Percentiles rank a stretch among this genome's conserved stretches.
Conservation (phyloP, 2,797 vertebrate species). For the Xerus rutilus region DNA sequence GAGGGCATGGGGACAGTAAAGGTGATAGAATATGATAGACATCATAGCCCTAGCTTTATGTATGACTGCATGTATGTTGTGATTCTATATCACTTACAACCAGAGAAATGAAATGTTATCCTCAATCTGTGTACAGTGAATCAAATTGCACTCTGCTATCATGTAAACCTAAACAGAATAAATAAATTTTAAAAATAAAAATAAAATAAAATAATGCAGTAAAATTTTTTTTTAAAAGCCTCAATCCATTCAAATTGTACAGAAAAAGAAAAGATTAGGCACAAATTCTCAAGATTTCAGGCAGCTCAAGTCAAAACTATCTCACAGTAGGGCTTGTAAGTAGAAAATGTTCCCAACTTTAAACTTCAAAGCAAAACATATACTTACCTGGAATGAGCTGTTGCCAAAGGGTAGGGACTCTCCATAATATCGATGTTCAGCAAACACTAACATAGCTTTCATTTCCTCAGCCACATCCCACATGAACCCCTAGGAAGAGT, state of each 20-base stretch:
- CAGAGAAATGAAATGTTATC: no score
- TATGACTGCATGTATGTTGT: no score
- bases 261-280: neutral
- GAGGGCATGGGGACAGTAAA: no score
- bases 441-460: conserved; percentile 97
- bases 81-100: no score
- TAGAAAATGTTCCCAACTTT: conserved; percentile 42
- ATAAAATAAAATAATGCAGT: no score
- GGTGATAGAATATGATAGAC: no score
- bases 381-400: conserved; percentile 93
- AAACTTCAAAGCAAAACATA: neutral
- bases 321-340: neutral
- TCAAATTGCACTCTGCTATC: no score
- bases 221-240: neutral
- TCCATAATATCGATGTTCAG: conserved; percentile 98
- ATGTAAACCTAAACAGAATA: no score
- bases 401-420: conserved; percentile 96
- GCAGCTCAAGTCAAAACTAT: conserved; percentile 44
- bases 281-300: conserved; percentile 9
- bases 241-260: neutral
- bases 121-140: no score
- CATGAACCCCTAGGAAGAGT: conserved; percentile 94
- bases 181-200: no score
- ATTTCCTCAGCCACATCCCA: conserved; percentile 96
- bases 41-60: no score